phyloP scores from a whole-genome alignment of 2,888 invertebrate species.

The Noctua fimbriata region DNA sequence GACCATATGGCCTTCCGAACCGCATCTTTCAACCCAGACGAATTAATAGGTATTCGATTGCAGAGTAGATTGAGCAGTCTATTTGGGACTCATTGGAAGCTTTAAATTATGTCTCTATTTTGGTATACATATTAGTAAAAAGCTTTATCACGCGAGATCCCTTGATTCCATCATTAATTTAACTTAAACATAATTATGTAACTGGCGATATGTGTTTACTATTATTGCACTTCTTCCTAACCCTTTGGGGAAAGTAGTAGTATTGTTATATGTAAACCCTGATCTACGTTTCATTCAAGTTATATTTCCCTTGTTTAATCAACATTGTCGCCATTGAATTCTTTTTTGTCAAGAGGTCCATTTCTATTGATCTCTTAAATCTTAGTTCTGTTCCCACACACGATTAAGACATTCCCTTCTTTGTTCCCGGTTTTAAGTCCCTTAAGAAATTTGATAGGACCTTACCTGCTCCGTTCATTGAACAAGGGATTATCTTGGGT shows the following conservation, averaged over 20 bases:
- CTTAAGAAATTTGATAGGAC: conserved; percentile 24
- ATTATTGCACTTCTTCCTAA: background rate
- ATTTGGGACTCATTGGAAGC: conserved; percentile 2
- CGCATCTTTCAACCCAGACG: conserved; percentile 1
- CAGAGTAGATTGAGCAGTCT: background rate
- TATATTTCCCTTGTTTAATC: background rate
- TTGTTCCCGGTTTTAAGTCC: conserved; percentile 14
- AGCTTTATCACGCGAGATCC: background rate
- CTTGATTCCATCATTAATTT: background rate
- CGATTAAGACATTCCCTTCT: conserved; percentile 26
- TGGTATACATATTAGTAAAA: background rate
- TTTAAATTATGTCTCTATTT: conserved; percentile 13
- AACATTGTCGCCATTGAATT: background rate
- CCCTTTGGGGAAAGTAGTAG: background rate
- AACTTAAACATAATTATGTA: background rate
- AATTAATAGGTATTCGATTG: conserved; percentile 1
- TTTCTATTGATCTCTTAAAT: conserved; percentile 15
- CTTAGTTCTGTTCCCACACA: conserved; percentile 31
- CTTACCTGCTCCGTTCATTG: conserved; percentile 56
- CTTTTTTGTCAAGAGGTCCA: background rate
- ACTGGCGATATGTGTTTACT: background rate
- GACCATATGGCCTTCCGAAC: conserved; percentile 39
- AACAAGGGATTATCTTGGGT: conserved; percentile 55
- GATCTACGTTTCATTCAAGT: background rate
- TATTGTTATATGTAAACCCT: background rate